phyloP scores from a whole-genome alignment of 1,140 invertebrate genomes.

The Lordiphosa mommai region DNA sequence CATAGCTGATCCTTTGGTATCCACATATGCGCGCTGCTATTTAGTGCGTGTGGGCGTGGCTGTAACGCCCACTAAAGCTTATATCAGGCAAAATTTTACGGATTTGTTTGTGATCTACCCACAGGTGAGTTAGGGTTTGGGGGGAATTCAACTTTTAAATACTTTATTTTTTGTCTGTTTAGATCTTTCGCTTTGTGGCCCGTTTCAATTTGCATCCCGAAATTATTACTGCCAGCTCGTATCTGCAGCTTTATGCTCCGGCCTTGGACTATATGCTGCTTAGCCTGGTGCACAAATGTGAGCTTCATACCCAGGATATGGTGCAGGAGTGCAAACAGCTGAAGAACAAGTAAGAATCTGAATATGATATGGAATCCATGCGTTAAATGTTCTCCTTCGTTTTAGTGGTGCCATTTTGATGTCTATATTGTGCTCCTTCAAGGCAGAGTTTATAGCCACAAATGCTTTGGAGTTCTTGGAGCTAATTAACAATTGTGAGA shows the following conservation, averaged over 20 bases:
- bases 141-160: background rate
- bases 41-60: constrained; percentile 90
- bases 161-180: constrained; percentile 20
- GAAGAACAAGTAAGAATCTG: constrained; percentile 85
- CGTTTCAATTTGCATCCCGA: constrained; percentile 84
- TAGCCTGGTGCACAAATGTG: constrained; percentile 85
- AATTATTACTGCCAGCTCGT: constrained; percentile 87
- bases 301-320: constrained; percentile 85
- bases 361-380: background rate
- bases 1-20: constrained; percentile 95
- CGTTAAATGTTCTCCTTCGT: background rate
- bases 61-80: constrained; percentile 85
- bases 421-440: constrained; percentile 90
- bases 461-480: constrained; percentile 88
- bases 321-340: constrained; percentile 86
- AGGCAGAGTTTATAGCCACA: constrained; percentile 87
- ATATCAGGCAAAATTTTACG: constrained; percentile 90
- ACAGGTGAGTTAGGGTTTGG: constrained; percentile 43
- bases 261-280: constrained; percentile 95
- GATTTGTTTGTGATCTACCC: constrained; percentile 85
- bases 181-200: constrained; percentile 83
- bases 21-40: constrained; percentile 94
- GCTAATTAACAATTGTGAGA: constrained; percentile 85
- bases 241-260: constrained; percentile 91
- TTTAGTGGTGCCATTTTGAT: constrained; percentile 91